Conservation (phyloP, 2,113 vertebrate genomes). For the Tretioscincus oriximinensis region DNA sequence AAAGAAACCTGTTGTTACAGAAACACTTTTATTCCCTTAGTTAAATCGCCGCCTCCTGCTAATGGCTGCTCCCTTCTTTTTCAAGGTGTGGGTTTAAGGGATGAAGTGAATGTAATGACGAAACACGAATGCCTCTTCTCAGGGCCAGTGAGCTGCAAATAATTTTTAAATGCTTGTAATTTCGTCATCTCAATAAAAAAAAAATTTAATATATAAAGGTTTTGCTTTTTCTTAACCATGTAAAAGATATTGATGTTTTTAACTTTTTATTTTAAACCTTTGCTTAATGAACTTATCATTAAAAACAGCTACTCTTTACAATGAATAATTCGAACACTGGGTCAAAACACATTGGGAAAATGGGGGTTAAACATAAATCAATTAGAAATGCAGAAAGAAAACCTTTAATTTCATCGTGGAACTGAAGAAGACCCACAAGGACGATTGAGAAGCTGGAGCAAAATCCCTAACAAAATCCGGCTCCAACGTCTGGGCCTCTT, state of each 20-base stretch:
- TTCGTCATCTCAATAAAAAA: slow-evolving; percentile 84
- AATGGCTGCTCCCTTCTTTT: slow-evolving; percentile 57
- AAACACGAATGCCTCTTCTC: slow-evolving; percentile 78
- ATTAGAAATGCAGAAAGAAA: too few species aligned
- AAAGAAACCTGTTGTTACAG: slow-evolving; percentile 38
- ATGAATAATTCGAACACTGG: too few species aligned
- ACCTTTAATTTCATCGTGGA: too few species aligned
- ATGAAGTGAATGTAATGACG: slow-evolving; percentile 81
- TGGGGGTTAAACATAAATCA: too few species aligned
- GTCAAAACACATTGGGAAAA: too few species aligned
- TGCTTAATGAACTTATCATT: too few species aligned
- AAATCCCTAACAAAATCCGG: too few species aligned
- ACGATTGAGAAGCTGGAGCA: too few species aligned
- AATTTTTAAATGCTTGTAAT: slow-evolving; percentile 84
- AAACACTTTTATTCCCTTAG: slow-evolving; percentile 35
- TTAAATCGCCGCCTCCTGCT: slow-evolving; percentile 71
- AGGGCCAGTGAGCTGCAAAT: slow-evolving; percentile 85
- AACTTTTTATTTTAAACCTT: background rate
- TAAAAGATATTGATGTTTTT: slow-evolving; percentile 15
- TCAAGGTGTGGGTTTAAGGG: slow-evolving; percentile 76
- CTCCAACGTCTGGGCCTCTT: too few species aligned
- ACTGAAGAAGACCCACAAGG: too few species aligned
- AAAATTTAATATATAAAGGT: slow-evolving; percentile 31
- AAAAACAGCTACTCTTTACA: too few species aligned
- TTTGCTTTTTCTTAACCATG: background rate